These are phyloP conservation scores for Lydus trimaculatus DNA, from an alignment of 2,888 invertebrate species.

Conservation along the genomic window DNA sequence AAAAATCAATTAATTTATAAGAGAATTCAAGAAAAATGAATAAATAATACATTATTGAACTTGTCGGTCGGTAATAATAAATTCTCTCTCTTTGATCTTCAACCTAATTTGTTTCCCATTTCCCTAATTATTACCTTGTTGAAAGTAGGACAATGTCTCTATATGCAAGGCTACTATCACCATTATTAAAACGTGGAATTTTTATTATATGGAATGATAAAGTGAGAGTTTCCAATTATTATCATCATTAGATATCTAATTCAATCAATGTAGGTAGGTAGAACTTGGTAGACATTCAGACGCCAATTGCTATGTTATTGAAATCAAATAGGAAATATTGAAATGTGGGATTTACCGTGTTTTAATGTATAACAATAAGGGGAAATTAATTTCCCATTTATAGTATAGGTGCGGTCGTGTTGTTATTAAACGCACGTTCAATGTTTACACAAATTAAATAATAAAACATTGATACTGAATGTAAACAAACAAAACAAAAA, in stretches of 20 bases:
- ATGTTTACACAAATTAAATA: constrained; percentile 17
- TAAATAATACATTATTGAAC: not conserved
- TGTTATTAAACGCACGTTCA: constrained; percentile 9
- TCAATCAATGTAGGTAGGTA: constrained; percentile 13
- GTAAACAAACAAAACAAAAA: no score
- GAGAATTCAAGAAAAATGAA: not conserved
- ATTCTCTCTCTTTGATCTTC: constrained; percentile 7
- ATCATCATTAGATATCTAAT: not conserved
- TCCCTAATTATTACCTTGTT: constrained; percentile 32
- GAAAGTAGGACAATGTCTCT: constrained; percentile 33
- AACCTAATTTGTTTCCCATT: constrained; percentile 20
- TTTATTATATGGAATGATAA: constrained; percentile 6
- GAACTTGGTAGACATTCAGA: constrained; percentile 18
- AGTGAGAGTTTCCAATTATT: constrained; percentile 16
- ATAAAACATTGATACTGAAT: constrained; percentile 17
- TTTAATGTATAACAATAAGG: not conserved
- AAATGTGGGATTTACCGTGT: constrained; percentile 7
- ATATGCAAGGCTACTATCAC: constrained; percentile 29
- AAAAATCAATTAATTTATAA: not conserved
- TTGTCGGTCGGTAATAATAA: not conserved
- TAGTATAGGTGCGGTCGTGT: not conserved
- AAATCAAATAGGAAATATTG: constrained; percentile 14
- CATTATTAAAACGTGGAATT: constrained; percentile 9
- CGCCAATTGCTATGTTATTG: constrained; percentile 19
- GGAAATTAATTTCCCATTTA: not conserved